Evolutionary conservation across 2,888 invertebrate genomes (phyloP).

Genomic region (Pyrrhia umbra): DNA sequence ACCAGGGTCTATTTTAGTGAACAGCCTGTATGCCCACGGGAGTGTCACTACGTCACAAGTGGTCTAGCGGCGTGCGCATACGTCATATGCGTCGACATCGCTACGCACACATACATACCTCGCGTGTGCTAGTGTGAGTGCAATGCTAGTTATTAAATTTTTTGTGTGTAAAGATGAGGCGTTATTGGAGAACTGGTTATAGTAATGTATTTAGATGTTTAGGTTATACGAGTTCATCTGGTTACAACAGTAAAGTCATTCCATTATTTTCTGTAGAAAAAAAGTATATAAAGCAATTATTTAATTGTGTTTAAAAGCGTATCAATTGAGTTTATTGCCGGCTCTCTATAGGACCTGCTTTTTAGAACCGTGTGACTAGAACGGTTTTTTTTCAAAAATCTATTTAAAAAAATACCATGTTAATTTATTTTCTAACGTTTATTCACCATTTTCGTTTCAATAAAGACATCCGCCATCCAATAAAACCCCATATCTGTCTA

Average conservation of each 20-base stretch:
- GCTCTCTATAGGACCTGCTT: too few relatives aligned
- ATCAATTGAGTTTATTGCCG: too few relatives aligned
- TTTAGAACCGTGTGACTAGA: too few relatives aligned
- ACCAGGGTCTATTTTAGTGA: constrained; percentile 2
- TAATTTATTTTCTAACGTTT: neutral
- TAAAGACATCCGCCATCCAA: neutral
- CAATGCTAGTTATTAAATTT: constrained; percentile 49
- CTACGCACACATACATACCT: neutral
- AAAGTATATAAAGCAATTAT: neutral
- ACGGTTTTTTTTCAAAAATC: too few relatives aligned
- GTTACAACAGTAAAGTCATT: neutral
- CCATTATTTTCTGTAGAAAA: neutral
- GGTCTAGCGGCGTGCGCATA: constrained; percentile 65
- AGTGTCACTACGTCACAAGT: constrained; percentile 75
- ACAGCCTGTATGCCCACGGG: constrained; percentile 63
- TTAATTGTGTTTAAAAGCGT: too few relatives aligned
- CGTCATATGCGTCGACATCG: constrained; percentile 62
- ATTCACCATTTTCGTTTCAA: neutral
- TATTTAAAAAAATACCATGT: neutral
- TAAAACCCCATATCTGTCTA: neutral
- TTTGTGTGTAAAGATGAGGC: constrained; percentile 38
- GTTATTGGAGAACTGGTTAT: constrained; percentile 44
- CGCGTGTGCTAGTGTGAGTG: constrained; percentile 23
- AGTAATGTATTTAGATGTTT: constrained; percentile 39
- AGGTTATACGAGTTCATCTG: constrained; percentile 49